Base-by-base conservation (phyloP, 2,888 invertebrate species). In the Heliconius cydno region DNA sequence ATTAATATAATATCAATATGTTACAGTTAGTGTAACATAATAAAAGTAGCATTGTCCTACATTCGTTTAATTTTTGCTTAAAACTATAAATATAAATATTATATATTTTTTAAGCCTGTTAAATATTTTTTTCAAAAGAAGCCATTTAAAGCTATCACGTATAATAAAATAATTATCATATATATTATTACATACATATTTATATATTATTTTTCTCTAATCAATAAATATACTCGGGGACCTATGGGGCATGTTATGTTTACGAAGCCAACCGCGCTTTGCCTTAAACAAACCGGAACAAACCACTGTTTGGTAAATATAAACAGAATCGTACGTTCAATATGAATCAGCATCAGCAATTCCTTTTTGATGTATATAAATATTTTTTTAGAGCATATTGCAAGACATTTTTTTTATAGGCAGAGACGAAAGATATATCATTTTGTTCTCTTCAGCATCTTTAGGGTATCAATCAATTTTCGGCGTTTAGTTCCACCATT, bases 271-370 rank as follows among this genome's bases (percentile, higher is more conserved):
- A 70, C 70, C 15, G 41, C 41, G 70, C 70, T 70, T 70, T 46
- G 70, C 70, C 70, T 70, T 70, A 41, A 70, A 46, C 70, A 70
- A 70, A 70, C 70, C 41, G 70, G 70, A 70, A 70, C 41, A 41
- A 70, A 70, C 70, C 70, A 70, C 70, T 70, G 41, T 70, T 70
- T 70, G 70, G 41, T 41, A 70, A 70, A 70, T 25, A 46, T 41
- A 46, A 70, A 70, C 70, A 70, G 70, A 70, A 70, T 15, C 15
- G 41, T 41, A 46, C 25, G 13, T 15, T 70, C 70, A 70, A 70
- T 25, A 70, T 70, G 25, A 41, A 68, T 41, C 41, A 0, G 34
- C 68, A 52, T 52, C 25, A 65, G 15, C 13, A 25, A 70, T 25
- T 70, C 70, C 25, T 70, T 70, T 70, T 25, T 15, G 4, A 67